Percentiles rank a stretch among this genome's conserved stretches.
Conservation (phyloP, 1,140 invertebrate genomes). For the Centruroides vittatus region DNA sequence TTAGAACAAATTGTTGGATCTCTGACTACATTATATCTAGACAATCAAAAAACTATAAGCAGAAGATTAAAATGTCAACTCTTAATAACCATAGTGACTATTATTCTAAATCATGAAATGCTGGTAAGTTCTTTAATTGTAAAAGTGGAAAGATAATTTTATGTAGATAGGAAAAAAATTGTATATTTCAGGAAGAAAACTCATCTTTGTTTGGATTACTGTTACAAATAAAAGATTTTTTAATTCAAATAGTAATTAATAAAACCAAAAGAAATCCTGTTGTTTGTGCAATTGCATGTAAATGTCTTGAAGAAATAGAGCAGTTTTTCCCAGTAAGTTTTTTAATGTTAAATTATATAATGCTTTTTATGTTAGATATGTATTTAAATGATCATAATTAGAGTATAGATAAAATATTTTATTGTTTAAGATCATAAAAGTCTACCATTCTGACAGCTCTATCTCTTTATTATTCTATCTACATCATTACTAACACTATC, state of each 20-base stretch:
- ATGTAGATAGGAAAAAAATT: not conserved
- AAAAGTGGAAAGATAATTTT: not conserved
- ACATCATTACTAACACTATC: too few relatives aligned
- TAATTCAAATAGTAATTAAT: slow-evolving; percentile 2
- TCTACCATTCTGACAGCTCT: too few relatives aligned
- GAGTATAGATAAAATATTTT: too few relatives aligned
- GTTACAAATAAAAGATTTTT: not conserved
- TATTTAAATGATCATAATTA: too few relatives aligned
- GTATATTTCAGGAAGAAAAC: slow-evolving; percentile 3
- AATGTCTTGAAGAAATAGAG: slow-evolving; percentile 13
- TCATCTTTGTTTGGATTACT: not conserved
- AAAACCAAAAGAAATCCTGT: not conserved
- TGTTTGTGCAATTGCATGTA: slow-evolving; percentile 6
- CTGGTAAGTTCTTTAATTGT: not conserved
- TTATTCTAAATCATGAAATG: slow-evolving; percentile 3
- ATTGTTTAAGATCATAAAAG: too few relatives aligned
- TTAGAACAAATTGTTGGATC: slow-evolving; percentile 8
- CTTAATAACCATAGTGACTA: slow-evolving; percentile 1
- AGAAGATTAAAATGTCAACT: slow-evolving; percentile 3
- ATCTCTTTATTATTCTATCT: too few relatives aligned
- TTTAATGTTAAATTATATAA: not conserved
- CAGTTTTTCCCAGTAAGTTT: slow-evolving; percentile 8
- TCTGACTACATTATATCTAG: slow-evolving; percentile 4
- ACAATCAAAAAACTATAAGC: slow-evolving; percentile 3
- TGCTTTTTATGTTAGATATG: too few relatives aligned